Base-by-base conservation (phyloP, 2,888 invertebrate genomes). In the Hyppa rectilinea region DNA sequence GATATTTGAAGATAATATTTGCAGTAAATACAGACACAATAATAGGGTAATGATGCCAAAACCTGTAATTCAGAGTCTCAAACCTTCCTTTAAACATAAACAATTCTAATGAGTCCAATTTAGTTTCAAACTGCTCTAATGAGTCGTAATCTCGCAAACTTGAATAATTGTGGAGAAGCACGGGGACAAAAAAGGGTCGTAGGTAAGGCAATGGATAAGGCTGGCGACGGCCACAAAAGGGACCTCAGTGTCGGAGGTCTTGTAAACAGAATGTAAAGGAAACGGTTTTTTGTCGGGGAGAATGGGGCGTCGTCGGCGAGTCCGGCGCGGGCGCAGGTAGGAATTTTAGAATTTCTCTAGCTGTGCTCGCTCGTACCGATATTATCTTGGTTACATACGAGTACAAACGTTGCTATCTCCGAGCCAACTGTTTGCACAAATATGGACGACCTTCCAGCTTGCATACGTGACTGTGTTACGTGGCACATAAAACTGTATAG, bases 221-320 rank as follows among this genome's bases (percentile, higher is more conserved):
- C 84, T 85, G 86, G 85, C 85, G 87, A 74, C 80, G 73, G 86
- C 87, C 84, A 91, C 90, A 92, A 93, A 89, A 92, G 91, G 91
- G 89, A 82, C 90, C 90, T 90, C 93, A 80, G 91, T 94, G 94
- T 95, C 95, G 94, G 94, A 94, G 95, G 94, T 94, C 94, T 92
- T 92, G 94, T 93, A 94, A 93, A 94, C 91, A 94, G 81, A 95
- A 92, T 93, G 92, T 90, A 90, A 92, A 92, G 94, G 94, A 95
- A 95, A 93, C 91, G 89, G 82, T 91, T 93, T 95, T 95, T 95
- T 94, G 90, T 92, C 83, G 84, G 75, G 77, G 79, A 84, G 62
- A 69, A 87, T 86, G 85, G 82, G 89, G 91, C 34, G 79, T n/a
- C 91, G 91, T 86, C 90, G 88, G 80, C 85, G 81, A 85, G 90